Evolutionary conservation across 2,797 vertebrate genomes (phyloP), one percentile per base, ranked within the genome.

Genomic region (Chelon auratus): DNA sequence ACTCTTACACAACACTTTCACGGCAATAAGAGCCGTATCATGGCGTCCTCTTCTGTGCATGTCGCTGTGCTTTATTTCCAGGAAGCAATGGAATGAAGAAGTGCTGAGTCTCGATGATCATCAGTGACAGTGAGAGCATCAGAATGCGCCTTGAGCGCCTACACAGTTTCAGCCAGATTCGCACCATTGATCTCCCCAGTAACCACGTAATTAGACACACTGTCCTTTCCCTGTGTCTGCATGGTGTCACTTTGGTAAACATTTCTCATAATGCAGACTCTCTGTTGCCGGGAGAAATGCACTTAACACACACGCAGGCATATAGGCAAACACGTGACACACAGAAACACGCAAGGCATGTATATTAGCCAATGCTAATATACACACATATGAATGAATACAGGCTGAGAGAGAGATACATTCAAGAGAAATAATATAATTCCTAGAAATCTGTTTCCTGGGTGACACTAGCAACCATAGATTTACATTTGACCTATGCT

Each of bases 111-210:
- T 89, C 15, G 14, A 30, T 75, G 84, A 81, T 88, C 71, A 84
- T 81, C 81, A 77, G 79, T 26, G 18, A 59, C 82, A 78, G 75
- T 50, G 82, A 68, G 82, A 81, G 77, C 83, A 81, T 83, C 80
- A 82, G 59, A 87, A 81, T 56, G 77, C 45, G 59, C 52, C 65
- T 80, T 0, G n/a, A 40, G 72, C 86, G 74, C 92, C 92, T 71
- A 93, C 93, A 89, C 90, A 88, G 82, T 92, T 93, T 92, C 90
- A 88, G 13, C 77, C 81, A 2, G 72, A 40, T 65, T 87, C 45
- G 51, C 79, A 85, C 68, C 58, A 78, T n/a, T 78, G 84, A 82
- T 85, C 70, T 87, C 68, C 5, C 80, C 70, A 62, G 73, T 71
- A 84, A 90, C 77, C 78, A 80, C 82, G 30, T 24, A 4, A 82